phyloP scores from a whole-genome alignment of 2,113 vertebrate species.

The Bombycilla garrulus region DNA sequence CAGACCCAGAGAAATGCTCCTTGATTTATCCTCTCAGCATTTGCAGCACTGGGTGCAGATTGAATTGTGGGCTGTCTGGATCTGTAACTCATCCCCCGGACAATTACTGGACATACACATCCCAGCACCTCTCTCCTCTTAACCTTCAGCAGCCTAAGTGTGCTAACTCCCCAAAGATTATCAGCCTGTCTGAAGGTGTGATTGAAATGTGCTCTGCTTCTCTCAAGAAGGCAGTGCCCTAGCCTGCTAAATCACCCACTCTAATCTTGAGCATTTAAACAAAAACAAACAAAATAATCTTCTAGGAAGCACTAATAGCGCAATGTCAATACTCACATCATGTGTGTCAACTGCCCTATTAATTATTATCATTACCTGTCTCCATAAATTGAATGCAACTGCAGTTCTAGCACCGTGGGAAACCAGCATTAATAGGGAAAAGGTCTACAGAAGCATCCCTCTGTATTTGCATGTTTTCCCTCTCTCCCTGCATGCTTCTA shows the following conservation, averaged over 20 bases:
- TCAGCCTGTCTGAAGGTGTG: conserved; percentile 68
- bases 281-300: conserved; percentile 74
- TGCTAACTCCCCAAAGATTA: conserved; percentile 68
- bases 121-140: conserved; percentile 30
- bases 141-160: conserved; percentile 66
- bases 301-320: conserved; percentile 61
- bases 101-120: conserved; percentile 17
- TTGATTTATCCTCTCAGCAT: conserved; percentile 31
- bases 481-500: not conserved
- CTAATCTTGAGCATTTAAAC: conserved; percentile 61
- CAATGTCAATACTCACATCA: conserved; percentile 57
- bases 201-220: conserved; percentile 59
- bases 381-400: conserved; percentile 51
- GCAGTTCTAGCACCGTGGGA: conserved; percentile 43
- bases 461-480: not conserved
- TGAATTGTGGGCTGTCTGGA: conserved; percentile 11
- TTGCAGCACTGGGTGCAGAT: not conserved
- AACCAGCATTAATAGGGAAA: conserved; percentile 58
- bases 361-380: conserved; percentile 63
- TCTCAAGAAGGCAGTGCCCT: conserved; percentile 37
- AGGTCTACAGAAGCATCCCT: not conserved
- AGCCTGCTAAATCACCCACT: conserved; percentile 56
- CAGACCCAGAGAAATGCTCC: conserved; percentile 12
- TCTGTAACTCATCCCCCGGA: not conserved
- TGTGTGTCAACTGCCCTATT: conserved; percentile 65